Evolutionary conservation across 2,797 vertebrate genomes (phyloP).

Genomic region (Pogoniulus pusillus): DNA sequence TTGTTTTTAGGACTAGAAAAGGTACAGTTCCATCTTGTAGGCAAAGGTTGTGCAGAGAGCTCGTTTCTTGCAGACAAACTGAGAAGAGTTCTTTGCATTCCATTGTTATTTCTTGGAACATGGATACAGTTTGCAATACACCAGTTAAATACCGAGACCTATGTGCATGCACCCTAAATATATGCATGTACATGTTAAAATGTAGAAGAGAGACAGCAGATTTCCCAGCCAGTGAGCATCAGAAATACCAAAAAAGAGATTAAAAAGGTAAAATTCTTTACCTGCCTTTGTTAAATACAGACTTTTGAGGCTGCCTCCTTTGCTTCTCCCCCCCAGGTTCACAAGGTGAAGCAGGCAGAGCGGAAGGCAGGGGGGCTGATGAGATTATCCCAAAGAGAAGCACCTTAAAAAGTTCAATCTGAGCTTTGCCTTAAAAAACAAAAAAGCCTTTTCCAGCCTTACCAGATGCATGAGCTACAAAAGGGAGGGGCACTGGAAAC

Average conservation of each 20-base stretch:
- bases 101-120: conserved; percentile 36
- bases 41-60: conserved; percentile 4
- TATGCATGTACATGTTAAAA: conserved; percentile 44
- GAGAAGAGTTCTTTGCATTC: conserved; percentile 29
- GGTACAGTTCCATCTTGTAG: conserved; percentile 4
- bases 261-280: conserved; percentile 36
- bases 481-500: neutral
- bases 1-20: conserved; percentile 31
- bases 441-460: neutral
- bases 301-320: neutral
- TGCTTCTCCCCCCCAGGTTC: neutral
- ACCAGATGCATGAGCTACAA: neutral
- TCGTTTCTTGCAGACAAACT: neutral
- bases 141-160: conserved; percentile 37
- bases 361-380: neutral
- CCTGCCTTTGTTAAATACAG: conserved; percentile 54
- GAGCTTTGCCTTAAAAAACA: neutral
- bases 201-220: neutral
- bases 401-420: neutral
- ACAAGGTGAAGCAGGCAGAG: neutral
- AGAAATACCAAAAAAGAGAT: conserved; percentile 34
- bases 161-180: conserved; percentile 41
- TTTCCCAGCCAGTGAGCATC: neutral
- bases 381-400: conserved; percentile 6
- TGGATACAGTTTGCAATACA: conserved; percentile 37